Evolutionary conservation across 2,888 invertebrate genomes (phyloP).

Genomic region (Drosophila kuntzei): DNA sequence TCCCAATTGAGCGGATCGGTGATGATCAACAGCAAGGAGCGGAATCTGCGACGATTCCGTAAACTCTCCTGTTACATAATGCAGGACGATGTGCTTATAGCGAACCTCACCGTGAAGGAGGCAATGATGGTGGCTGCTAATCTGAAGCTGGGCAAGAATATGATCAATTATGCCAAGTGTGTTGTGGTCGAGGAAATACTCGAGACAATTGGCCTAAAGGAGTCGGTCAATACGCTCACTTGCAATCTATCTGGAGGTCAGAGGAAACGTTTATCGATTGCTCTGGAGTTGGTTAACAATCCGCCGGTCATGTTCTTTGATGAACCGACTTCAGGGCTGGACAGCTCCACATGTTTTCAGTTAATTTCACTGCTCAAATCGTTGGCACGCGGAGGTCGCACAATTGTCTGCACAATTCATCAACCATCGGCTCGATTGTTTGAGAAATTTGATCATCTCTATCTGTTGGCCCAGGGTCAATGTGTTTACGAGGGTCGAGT

Average conservation of each 20-base stretch:
- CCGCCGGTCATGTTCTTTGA: constrained; percentile 99
- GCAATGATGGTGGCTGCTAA: constrained; percentile 97
- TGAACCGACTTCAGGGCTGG: constrained; percentile 96
- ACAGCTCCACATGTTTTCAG: constrained; percentile 97
- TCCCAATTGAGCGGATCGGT: constrained; percentile 94
- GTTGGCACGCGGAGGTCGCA: constrained; percentile 93
- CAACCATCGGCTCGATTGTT: constrained; percentile 98
- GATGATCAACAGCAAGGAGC: constrained; percentile 93
- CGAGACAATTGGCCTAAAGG: constrained; percentile 92
- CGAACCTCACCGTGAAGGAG: constrained; percentile 95
- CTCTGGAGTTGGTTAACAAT: constrained; percentile 96
- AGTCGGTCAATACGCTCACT: constrained; percentile 92
- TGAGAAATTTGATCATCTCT: constrained; percentile 97
- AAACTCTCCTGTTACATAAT: constrained; percentile 98
- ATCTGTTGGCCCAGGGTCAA: constrained; percentile 96
- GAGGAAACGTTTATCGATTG: constrained; percentile 95
- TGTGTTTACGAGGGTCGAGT: constrained; percentile 96
- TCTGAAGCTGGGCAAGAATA: constrained; percentile 94
- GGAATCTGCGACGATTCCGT: constrained; percentile 94
- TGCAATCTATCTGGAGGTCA: constrained; percentile 95
- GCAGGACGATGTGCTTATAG: constrained; percentile 96
- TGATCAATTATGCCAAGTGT: constrained; percentile 90
- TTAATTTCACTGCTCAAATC: constrained; percentile 95
- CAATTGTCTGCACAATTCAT: constrained; percentile 98
- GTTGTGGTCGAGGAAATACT: constrained; percentile 94